Evolutionary conservation across 37 sponge, comb jelly and placozoan genomes (phyloP), one percentile per base, ranked within the genome.

Genomic region (Spongilla lacustris): DNA sequence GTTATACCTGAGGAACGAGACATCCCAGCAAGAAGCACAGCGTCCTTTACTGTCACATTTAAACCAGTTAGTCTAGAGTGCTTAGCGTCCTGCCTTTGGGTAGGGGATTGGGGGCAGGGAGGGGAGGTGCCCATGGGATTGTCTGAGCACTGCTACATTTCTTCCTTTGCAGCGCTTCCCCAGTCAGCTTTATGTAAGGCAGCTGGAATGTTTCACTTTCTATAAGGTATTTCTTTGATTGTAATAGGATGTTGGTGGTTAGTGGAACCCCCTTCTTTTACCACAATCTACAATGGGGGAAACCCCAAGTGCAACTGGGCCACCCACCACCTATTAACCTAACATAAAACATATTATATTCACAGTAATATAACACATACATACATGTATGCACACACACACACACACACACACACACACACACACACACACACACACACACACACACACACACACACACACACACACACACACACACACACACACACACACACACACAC

Each of bases 161-260:
- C 27, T 75, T 29, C 49, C 12, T 50, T 9, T 82, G 31, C 84
- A 95, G 95, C 41, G 68, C 19, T 72, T 86, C n/a, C 50, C 92
- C 2, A 82, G 83, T 34, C 81, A 89, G 80, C 85, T 89, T 71
- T 91, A 88, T 72, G 28, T 68, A 36, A 71, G 36, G 12, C 81
- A 90, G 58, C 36, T 95, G 71, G 98, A 98, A 71, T 98, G 96
- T 79, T 95, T 78, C 66, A 76, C 90, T 13, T 93, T 85, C 31
- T 98, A 95, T 77, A 94, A 93, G 92, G 94, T 95, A 77, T 17
- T 36, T 0, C 49, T 24, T 38, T 23, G 30, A 33, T 26, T 31
- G 19, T 19, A 12, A 19, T 28, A 26, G 74, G 14, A 77, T 5
- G 27, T n/a, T n/a, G n/a, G n/a, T n/a, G 37, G 17, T 41, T 79